phyloP scores from a whole-genome alignment of 2,797 vertebrate species.

The Anableps anableps region DNA sequence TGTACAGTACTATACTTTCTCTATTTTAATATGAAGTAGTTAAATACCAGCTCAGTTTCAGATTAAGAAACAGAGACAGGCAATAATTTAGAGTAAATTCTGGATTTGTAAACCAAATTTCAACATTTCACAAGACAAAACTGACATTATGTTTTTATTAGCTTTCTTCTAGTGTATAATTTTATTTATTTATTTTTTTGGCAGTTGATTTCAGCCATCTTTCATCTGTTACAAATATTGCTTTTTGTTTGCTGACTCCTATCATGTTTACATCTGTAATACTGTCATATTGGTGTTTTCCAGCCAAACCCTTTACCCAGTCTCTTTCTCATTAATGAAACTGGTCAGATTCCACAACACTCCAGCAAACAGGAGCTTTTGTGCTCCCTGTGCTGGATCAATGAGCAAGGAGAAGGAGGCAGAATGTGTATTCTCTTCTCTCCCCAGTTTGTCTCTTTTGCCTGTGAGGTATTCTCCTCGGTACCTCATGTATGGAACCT shows the following conservation, averaged over 20 bases:
- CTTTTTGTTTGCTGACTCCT: background rate
- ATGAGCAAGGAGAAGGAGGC: slow-evolving; percentile 69
- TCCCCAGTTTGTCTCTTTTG: slow-evolving; percentile 66
- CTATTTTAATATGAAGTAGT: background rate
- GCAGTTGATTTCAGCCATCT: background rate
- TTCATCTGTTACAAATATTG: background rate
- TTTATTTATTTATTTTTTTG: background rate
- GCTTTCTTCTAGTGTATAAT: no score
- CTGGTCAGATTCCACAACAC: slow-evolving; percentile 60
- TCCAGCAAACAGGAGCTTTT: slow-evolving; percentile 74
- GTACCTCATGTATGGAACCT: slow-evolving; percentile 72
- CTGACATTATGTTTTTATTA: background rate
- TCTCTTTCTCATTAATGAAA: slow-evolving; percentile 43
- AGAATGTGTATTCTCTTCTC: slow-evolving; percentile 58
- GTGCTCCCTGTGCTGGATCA: slow-evolving; percentile 77
- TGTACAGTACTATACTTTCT: background rate
- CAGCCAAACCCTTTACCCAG: slow-evolving; percentile 34
- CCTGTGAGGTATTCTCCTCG: slow-evolving; percentile 67
- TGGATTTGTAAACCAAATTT: background rate
- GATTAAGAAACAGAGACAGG: background rate
- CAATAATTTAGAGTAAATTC: background rate
- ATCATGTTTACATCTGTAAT: background rate
- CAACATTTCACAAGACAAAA: background rate
- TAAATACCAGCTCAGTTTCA: background rate
- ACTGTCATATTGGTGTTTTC: slow-evolving; percentile 26